Conservation (phyloP, 2,113 vertebrate genomes). For the Tyrannus savana region DNA sequence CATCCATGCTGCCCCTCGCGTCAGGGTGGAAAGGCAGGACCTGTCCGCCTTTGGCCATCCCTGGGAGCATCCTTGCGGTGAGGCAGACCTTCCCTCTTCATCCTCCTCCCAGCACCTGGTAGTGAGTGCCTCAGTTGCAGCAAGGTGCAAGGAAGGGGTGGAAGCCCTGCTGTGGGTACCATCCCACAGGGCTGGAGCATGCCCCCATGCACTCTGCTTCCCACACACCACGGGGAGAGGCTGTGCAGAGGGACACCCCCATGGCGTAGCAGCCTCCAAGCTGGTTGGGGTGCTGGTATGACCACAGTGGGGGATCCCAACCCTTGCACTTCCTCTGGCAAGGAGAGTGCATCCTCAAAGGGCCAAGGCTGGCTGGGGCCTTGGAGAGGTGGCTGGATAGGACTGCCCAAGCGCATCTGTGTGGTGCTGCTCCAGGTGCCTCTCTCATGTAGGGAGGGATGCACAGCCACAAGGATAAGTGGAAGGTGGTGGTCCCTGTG, state of each 20-base stretch:
- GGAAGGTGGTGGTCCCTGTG: not conserved
- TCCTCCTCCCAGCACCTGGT: not conserved
- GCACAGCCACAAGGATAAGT: not conserved
- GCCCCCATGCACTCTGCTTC: accelerated
- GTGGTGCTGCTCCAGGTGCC: accelerated
- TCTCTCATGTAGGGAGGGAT: not conserved
- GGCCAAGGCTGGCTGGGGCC: not conserved
- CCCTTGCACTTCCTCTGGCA: not conserved
- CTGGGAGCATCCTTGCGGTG: not conserved
- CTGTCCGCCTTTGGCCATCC: accelerated
- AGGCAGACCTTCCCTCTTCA: not conserved
- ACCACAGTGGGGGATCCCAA: not conserved
- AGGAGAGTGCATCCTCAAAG: not conserved
- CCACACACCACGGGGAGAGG: not conserved
- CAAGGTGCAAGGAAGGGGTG: not conserved
- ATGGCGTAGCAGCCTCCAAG: not conserved
- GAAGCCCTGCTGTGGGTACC: not conserved
- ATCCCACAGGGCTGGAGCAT: accelerated
- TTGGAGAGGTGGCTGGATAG: not conserved
- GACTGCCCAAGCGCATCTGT: not conserved
- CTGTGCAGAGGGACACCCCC: accelerated
- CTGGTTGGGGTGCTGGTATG: not conserved
- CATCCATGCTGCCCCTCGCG: accelerated
- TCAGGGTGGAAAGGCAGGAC: not conserved
- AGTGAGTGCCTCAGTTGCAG: not conserved